Evolutionary conservation across 2,888 invertebrate genomes (phyloP).

Genomic region (Dolomedes plantarius): DNA sequence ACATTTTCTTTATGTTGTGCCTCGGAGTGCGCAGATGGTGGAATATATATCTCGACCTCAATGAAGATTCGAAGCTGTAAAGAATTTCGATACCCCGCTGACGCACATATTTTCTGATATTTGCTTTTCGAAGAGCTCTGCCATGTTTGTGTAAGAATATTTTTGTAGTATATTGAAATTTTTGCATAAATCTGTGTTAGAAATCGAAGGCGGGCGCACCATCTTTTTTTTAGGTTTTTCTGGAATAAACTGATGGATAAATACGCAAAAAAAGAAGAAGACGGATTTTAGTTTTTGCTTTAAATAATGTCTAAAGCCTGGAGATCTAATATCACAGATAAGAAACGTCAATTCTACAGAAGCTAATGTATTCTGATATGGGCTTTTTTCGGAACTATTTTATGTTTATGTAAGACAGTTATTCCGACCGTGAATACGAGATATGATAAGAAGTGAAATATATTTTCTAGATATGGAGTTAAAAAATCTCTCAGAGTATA

Average conservation of each 20-base stretch:
- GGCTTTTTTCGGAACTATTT: background rate
- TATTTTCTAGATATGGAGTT: no score
- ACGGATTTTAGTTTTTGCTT: background rate
- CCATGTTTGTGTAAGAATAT: background rate
- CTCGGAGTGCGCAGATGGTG: background rate
- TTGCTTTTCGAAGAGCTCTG: background rate
- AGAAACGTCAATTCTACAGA: background rate
- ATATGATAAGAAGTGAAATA: no score
- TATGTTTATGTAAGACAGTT: background rate
- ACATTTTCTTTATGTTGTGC: no score
- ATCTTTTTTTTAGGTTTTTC: background rate
- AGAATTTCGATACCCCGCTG: background rate
- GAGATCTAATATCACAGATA: background rate
- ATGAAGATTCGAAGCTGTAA: background rate
- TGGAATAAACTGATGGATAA: background rate
- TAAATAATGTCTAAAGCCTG: background rate
- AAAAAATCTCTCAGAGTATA: no score
- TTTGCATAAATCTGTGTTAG: background rate
- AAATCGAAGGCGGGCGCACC: background rate
- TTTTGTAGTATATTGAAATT: background rate
- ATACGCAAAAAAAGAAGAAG: background rate
- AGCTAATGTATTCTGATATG: background rate
- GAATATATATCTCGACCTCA: background rate
- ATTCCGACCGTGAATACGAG: no score
- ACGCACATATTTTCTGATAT: background rate